A percentile compares a stretch with the other conserved stretches of the same genome.
Evolutionary conservation across 2,113 vertebrate species (phyloP).

Genomic region (Cacatua alba): DNA sequence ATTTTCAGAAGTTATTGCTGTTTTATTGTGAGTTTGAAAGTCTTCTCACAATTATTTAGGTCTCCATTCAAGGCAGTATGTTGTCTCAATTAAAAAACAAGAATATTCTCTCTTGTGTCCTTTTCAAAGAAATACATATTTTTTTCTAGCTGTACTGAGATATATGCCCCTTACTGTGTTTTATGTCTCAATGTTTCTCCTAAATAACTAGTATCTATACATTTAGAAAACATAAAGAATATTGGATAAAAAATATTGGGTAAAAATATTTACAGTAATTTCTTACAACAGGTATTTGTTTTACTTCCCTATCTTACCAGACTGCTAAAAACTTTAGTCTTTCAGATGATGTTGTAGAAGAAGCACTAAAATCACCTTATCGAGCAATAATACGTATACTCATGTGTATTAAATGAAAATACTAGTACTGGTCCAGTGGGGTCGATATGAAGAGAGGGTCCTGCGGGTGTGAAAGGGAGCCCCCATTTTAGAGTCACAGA

Average conservation of each 20-base stretch:
- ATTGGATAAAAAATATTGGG: background rate
- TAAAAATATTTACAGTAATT: background rate
- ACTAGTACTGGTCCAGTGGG: background rate
- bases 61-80: background rate
- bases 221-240: background rate
- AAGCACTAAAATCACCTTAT: background rate
- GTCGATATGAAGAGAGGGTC: background rate
- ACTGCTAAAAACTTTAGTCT: background rate
- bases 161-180: background rate
- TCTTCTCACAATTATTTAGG: background rate
- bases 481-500: background rate
- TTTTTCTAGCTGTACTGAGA: background rate
- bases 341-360: background rate
- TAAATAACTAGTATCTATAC: background rate
- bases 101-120: background rate
- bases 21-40: background rate
- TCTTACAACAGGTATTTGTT: background rate
- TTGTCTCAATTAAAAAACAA: background rate
- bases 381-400: background rate
- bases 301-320: background rate
- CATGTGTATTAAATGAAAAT: background rate
- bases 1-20: background rate
- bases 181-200: background rate
- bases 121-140: background rate
- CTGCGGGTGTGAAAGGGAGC: rapidly evolving